Conservation (phyloP, 23 tunicate genomes). For the Diplosoma virens region DNA sequence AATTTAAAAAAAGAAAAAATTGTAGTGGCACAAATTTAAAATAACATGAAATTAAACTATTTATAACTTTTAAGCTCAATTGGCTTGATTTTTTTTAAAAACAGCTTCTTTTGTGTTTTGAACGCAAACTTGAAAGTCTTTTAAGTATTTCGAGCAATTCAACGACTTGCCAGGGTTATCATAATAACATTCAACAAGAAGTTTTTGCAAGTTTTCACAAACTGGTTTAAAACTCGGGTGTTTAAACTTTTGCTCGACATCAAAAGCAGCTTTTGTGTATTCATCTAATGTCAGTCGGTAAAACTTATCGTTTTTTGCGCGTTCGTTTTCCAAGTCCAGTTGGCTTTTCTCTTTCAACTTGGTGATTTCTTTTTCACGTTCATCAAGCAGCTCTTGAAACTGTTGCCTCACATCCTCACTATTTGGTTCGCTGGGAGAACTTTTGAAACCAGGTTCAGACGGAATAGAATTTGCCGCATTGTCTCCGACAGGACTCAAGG, state of each 20-base stretch:
- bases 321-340: conserved; percentile 41
- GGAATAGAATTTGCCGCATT: too few relatives aligned
- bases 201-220: not conserved
- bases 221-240: conserved; percentile 46
- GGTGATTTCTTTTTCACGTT: conserved; percentile 50
- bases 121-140: conserved; percentile 8
- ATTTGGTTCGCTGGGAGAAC: not conserved
- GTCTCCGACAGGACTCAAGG: not conserved
- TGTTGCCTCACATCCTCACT: conserved; percentile 10
- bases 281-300: conserved; percentile 47
- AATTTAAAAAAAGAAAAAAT: too few relatives aligned
- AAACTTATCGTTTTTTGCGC: conserved; percentile 47
- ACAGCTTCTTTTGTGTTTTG: not conserved
- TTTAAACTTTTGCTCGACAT: conserved; percentile 39
- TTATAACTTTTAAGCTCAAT: too few relatives aligned
- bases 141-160: not conserved
- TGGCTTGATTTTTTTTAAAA: not conserved
- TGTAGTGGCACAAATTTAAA: too few relatives aligned
- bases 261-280: conserved; percentile 30
- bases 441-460: too few relatives aligned
- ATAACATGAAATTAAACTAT: too few relatives aligned
- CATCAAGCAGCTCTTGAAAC: conserved; percentile 33
- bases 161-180: not conserved
- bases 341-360: conserved; percentile 29
- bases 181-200: not conserved